These are phyloP conservation scores for Huso huso DNA, from an alignment of 2,797 vertebrate genomes.

Conservation along the genomic window DNA sequence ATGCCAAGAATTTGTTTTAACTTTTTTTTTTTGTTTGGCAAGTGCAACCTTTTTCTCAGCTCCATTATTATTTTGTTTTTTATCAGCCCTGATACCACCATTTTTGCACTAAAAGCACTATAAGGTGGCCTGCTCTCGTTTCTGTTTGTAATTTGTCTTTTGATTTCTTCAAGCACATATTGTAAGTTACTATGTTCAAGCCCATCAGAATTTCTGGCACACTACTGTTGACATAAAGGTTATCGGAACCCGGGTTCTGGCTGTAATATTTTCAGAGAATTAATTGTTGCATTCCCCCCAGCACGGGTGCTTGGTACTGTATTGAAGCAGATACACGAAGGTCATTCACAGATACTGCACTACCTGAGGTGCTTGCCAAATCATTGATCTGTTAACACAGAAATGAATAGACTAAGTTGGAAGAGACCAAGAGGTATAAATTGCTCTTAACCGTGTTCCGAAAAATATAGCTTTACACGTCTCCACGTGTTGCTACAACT, in stretches of 20 bases:
- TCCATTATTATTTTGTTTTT: not conserved
- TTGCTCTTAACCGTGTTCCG: too few relatives aligned
- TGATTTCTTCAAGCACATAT: not conserved
- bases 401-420: too few relatives aligned
- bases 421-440: too few relatives aligned
- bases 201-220: too few relatives aligned
- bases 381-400: too few relatives aligned
- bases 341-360: too few relatives aligned
- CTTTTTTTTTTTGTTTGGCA: slow-evolving; percentile 55
- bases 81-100: not conserved
- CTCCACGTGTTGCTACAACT: too few relatives aligned
- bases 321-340: too few relatives aligned
- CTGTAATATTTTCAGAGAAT: not conserved
- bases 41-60: slow-evolving; percentile 33
- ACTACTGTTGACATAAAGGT: not conserved
- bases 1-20: slow-evolving; percentile 66
- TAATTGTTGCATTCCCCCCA: not conserved
- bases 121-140: not conserved
- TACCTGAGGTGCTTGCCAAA: too few relatives aligned
- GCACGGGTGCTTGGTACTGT: too few relatives aligned
- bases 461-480: too few relatives aligned
- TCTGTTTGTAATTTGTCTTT: not conserved
- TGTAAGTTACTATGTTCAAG: too few relatives aligned
- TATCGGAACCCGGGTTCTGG: not conserved
- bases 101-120: not conserved